These are phyloP conservation scores for Cheirogaleus major DNA, from an alignment of 2,797 vertebrate species.

Conservation along the genomic window DNA sequence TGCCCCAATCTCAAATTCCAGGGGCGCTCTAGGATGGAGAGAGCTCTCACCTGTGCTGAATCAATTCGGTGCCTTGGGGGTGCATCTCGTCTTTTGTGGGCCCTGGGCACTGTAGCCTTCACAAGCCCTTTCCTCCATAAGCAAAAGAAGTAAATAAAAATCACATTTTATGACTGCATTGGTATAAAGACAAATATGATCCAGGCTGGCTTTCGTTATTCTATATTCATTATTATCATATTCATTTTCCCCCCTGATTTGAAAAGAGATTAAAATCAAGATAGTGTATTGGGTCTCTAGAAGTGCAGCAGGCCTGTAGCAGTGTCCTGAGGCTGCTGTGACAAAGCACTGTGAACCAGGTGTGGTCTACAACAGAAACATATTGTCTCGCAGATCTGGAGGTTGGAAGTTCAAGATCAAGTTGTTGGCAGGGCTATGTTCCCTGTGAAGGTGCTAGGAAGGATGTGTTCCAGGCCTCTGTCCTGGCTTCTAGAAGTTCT, in stretches of 20 bases:
- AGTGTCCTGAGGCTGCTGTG: not conserved
- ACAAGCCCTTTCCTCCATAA: not conserved
- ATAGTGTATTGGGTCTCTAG: not conserved
- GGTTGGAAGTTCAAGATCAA: not conserved
- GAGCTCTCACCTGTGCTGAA: not conserved
- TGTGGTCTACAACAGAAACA: not conserved
- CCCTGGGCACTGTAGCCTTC: not conserved
- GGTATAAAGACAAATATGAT: not conserved
- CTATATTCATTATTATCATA: not conserved
- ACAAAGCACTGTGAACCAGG: not conserved
- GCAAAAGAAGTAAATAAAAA: not conserved
- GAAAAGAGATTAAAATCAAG: not conserved
- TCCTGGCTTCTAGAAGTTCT: not conserved
- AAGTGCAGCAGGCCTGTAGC: accelerated
- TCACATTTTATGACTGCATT: not conserved
- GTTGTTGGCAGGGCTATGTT: accelerated
- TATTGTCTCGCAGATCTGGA: not conserved
- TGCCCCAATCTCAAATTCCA: not conserved
- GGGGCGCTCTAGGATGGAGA: not conserved
- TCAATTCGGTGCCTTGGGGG: not conserved
- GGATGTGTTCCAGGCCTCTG: not conserved
- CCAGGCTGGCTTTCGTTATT: not conserved
- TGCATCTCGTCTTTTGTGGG: too few species aligned
- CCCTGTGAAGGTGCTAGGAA: not conserved
- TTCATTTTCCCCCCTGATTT: not conserved